Conservation (phyloP, 2,797 vertebrate species). For the Decapterus maruadsi region DNA sequence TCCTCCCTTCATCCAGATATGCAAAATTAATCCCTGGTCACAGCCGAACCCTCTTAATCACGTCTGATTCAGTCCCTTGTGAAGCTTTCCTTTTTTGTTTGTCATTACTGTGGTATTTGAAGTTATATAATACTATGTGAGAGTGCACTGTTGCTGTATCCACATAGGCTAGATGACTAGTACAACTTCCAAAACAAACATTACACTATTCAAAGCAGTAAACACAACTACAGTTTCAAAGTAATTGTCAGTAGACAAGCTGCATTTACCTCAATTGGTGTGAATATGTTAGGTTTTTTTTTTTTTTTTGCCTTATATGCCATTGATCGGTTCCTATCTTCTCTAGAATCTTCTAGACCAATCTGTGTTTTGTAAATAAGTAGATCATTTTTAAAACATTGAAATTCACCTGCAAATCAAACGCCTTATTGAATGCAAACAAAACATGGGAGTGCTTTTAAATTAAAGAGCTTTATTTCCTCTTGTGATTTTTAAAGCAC, state of each 20-base stretch:
- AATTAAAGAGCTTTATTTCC: neutral
- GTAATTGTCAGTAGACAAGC: too few species aligned
- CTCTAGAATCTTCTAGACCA: neutral
- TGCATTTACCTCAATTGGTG: too few species aligned
- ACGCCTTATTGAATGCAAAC: too few species aligned
- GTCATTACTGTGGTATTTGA: constrained; percentile 16
- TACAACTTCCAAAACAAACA: neutral
- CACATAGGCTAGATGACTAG: neutral
- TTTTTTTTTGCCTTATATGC: too few species aligned
- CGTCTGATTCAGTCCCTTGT: constrained; percentile 19
- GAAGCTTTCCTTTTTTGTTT: neutral
- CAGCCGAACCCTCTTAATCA: constrained; percentile 57
- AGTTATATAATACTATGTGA: constrained; percentile 7
- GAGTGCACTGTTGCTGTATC: neutral
- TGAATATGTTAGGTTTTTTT: too few species aligned
- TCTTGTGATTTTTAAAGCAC: neutral
- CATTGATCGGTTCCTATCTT: neutral
- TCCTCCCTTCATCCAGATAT: neutral
- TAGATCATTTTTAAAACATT: too few species aligned
- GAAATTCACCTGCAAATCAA: neutral
- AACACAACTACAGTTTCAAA: neutral
- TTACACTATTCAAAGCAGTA: neutral
- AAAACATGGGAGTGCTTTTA: too few species aligned
- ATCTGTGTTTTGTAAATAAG: neutral
- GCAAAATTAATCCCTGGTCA: constrained; percentile 26